Evolutionary conservation across 1,140 invertebrate species (phyloP), one percentile per base, ranked within the genome.

Genomic region (Bombus confusus): DNA sequence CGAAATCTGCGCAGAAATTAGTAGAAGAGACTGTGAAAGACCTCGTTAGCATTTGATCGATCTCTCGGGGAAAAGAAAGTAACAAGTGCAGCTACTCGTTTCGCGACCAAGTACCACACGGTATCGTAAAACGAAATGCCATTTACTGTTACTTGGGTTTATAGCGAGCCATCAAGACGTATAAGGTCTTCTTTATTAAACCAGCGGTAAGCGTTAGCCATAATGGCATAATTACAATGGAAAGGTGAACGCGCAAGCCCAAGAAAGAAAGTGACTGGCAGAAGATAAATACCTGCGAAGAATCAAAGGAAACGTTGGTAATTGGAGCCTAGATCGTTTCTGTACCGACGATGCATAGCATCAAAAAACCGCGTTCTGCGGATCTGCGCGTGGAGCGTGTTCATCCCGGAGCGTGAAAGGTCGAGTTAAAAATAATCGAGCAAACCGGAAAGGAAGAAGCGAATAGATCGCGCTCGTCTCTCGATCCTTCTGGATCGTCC

Each of bases 1-100:
- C 95, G 28, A 95, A 94, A 88, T 93, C 96, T 96, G 94, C 1
- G 91, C 92, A 80, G 71, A 86, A 77, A 78, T 34, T 68, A 80
- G 52, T 15, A 2, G 1, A 6, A 8, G 18, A 22, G 15, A 34
- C 9, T 31, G 34, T 28, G 9, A 12, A 74, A 10, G 6, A 25
- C 28, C 2, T 62, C n/a, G 37, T 68, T 74, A 79, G 57, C 2
- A 13, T 52, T 28, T 22, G 43, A 83, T 69, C 62, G 39, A 78
- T 64, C 37, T 25, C 18, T 18, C 0, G 10, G 39, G 39, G 9
- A 22, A 25, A 52, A 25, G 25, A 25, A 34, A 25, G 3, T 66
- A 18, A 15, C 43, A 3, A 28, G 41, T 12, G 31, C 28, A 10
- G 25, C 8, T n/a, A 8, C 8, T 31, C 43, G 18, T 2, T n/a